Evolutionary conservation across 2,888 invertebrate genomes (phyloP), one percentile per base, ranked within the genome.

Genomic region (Nysson spinosus): DNA sequence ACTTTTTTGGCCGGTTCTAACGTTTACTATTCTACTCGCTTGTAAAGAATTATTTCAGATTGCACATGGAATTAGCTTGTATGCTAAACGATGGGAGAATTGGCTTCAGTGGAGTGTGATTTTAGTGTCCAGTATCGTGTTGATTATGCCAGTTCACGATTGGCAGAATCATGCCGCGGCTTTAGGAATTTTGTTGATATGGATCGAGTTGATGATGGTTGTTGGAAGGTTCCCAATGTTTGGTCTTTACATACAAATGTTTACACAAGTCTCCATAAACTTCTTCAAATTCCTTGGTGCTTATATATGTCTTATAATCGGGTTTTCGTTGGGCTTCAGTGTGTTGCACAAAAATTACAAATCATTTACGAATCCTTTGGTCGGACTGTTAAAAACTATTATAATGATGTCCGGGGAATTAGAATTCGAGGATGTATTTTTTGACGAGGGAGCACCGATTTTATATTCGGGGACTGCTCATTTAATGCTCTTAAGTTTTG

Each of bases 351-450:
- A 93, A 40, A 93, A 93, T 78, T 93, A 94, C 81, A 90, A 91
- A 20, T 90, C 95, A 0, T 95, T 94, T 82, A 82, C 87, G 58
- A 91, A 92, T 71, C 89, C 94, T 1, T 88, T 90, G 0, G 89
- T 90, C 49, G 90, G 91, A 0, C 81, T 95, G 0, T 87, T 95
- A 0, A 95, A 95, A 87, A 94, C 94, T 0, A 91, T 95, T 9
- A 93, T 95, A 77, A 95, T 96, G 95, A 95, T 96, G 95, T 93
- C 95, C 0, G 95, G 95, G 0, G 95, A 96, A 85, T 84, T 95
- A 43, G 95, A 95, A 83, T 95, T 94, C 72, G 95, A 95, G 83
- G 95, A 95, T 77, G 93, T 95, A 67, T 95, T 95, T 83, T 95
- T 93, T 51, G 78, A 83, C 9, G 81, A 85, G 1, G 75, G 86